phyloP scores from a whole-genome alignment of 1,140 invertebrate species.

The Drosophila quadrilineata region DNA sequence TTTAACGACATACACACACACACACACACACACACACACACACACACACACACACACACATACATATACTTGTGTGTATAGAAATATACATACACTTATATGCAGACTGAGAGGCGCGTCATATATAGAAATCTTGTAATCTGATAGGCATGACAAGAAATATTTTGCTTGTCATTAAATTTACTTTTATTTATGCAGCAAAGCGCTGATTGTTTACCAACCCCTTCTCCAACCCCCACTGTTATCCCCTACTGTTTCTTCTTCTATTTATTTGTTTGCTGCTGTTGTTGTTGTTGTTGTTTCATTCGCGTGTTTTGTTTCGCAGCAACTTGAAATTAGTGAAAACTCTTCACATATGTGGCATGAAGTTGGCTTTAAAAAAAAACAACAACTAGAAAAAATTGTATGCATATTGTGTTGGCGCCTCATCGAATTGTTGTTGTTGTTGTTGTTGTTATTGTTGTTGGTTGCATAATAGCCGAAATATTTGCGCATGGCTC shows the following conservation, averaged over 20 bases:
- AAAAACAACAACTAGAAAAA: constrained; percentile 29
- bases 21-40: constrained; percentile 20
- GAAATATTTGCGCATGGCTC: constrained; percentile 77
- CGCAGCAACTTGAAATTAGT: constrained; percentile 71
- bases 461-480: constrained; percentile 61
- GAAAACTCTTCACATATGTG: constrained; percentile 75
- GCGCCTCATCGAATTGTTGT: constrained; percentile 74
- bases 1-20: constrained; percentile 65
- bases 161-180: constrained; percentile 80
- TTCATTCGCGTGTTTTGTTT: constrained; percentile 75
- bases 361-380: constrained; percentile 58
- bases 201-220: constrained; percentile 65
- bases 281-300: constrained; percentile 48
- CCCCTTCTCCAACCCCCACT: no score
- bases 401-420: constrained; percentile 66
- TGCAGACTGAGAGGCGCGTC: constrained; percentile 54
- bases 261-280: constrained; percentile 49
- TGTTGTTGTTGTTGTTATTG: constrained; percentile 38
- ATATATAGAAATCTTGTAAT: constrained; percentile 79
- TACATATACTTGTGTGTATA: constrained; percentile 15
- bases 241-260: not conserved
- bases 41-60: constrained; percentile 28
- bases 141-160: constrained; percentile 79
- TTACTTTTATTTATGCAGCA: constrained; percentile 79
- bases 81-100: constrained; percentile 17